Conservation (phyloP, 2,113 vertebrate species). For the Tylochromis polylepis region DNA sequence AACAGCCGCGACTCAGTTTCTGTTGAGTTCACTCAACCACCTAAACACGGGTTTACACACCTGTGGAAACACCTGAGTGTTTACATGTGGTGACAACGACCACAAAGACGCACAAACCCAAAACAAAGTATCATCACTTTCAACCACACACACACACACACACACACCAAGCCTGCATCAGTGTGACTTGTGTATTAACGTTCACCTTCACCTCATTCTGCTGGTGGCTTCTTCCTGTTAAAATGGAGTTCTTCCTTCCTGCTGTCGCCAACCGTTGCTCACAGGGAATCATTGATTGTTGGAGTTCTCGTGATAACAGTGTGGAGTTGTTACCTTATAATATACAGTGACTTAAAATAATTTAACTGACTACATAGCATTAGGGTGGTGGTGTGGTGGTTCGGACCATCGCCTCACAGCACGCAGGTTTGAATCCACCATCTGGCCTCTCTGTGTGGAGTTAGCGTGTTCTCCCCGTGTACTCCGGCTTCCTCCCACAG, state of each 20-base stretch:
- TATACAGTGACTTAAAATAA: background rate
- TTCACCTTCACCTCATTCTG: background rate
- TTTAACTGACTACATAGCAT: background rate
- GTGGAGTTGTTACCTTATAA: background rate
- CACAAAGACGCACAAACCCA: background rate
- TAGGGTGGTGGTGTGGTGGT: background rate
- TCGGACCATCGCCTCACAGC: fast-evolving
- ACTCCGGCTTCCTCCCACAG: background rate
- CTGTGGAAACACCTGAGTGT: background rate
- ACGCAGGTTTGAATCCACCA: background rate
- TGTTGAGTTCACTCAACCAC: background rate
- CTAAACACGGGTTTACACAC: background rate
- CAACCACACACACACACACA: background rate
- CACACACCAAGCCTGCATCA: background rate
- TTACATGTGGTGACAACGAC: background rate
- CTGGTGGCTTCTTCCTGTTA: background rate
- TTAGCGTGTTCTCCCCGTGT: no score
- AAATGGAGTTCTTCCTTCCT: background rate
- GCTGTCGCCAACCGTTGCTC: background rate
- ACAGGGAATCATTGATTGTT: background rate
- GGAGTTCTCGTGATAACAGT: background rate
- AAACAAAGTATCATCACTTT: background rate
- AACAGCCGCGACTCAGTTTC: background rate
- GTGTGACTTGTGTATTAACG: background rate
- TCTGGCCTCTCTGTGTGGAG: background rate